These are phyloP conservation scores for Drosophila malerkotliana DNA, from an alignment of 1,140 invertebrate species.

Conservation along the genomic window DNA sequence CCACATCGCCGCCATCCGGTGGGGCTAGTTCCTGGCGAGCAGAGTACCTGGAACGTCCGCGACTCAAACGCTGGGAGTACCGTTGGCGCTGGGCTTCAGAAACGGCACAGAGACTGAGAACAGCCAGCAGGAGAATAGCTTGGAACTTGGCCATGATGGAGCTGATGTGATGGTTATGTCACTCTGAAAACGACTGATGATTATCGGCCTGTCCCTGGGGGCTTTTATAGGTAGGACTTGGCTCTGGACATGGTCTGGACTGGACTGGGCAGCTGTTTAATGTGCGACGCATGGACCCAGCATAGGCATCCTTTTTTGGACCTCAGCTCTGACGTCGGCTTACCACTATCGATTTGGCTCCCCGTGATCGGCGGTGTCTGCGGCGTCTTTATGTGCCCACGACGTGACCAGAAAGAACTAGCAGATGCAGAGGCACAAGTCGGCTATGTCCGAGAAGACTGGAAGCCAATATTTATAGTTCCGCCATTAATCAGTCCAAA, in stretches of 20 bases:
- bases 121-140: constrained; percentile 45
- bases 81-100: constrained; percentile 58
- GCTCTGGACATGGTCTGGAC: not conserved
- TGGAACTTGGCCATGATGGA: constrained; percentile 66
- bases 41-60: constrained; percentile 62
- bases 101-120: constrained; percentile 42
- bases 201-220: constrained; percentile 6
- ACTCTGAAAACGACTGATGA: constrained; percentile 63
- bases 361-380: constrained; percentile 45
- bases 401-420: constrained; percentile 76
- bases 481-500: constrained; percentile 77
- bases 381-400: constrained; percentile 64
- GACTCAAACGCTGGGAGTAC: constrained; percentile 52
- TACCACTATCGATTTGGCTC: constrained; percentile 37
- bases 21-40: constrained; percentile 73
- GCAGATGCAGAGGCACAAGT: constrained; percentile 39
- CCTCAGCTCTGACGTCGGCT: constrained; percentile 60
- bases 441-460: constrained; percentile 25
- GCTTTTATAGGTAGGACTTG: constrained; percentile 72
- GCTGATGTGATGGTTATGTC: constrained; percentile 7
- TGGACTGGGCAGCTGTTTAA: constrained; percentile 53
- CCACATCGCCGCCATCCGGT: constrained; percentile 51
- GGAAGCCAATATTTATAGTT: constrained; percentile 70
- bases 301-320: constrained; percentile 74
- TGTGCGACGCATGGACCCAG: constrained; percentile 57